Percentiles rank a stretch among this genome's conserved stretches.
phyloP scores from a whole-genome alignment of 2,888 invertebrate species.

The Isoperla grammatica region DNA sequence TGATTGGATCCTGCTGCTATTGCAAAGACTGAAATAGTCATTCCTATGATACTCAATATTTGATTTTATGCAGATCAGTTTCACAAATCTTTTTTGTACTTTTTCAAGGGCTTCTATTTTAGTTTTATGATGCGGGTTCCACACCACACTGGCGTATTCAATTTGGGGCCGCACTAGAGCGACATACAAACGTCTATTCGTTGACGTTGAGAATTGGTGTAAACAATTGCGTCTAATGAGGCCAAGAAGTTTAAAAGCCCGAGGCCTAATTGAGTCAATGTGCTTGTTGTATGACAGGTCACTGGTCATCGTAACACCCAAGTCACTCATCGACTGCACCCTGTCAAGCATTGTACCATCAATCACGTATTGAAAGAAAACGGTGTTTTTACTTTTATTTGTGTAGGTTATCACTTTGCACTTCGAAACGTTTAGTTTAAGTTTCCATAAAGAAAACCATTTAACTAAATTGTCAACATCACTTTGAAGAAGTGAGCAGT shows the following conservation, averaged over 20 bases:
- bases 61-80: background rate
- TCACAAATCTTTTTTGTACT: background rate
- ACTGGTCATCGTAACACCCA: background rate
- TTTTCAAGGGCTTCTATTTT: background rate
- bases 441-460: background rate
- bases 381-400: background rate
- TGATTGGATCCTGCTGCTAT: background rate
- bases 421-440: background rate
- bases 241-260: constrained; percentile 1
- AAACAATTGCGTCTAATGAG: background rate
- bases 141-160: background rate
- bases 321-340: background rate
- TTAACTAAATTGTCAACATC: background rate
- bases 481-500: background rate
- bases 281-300: constrained; percentile 2
- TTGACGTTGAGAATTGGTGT: background rate
- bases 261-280: background rate
- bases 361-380: background rate
- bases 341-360: background rate
- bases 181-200: background rate
- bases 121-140: background rate
- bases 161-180: background rate
- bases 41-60: constrained; percentile 4
- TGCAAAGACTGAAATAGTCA: background rate
- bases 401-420: constrained; percentile 4